A percentile compares a stretch with the other conserved stretches of the same genome.
These are phyloP conservation scores for Sisor rabdophorus DNA, from an alignment of 2,113 vertebrate species.

Conservation along the genomic window DNA sequence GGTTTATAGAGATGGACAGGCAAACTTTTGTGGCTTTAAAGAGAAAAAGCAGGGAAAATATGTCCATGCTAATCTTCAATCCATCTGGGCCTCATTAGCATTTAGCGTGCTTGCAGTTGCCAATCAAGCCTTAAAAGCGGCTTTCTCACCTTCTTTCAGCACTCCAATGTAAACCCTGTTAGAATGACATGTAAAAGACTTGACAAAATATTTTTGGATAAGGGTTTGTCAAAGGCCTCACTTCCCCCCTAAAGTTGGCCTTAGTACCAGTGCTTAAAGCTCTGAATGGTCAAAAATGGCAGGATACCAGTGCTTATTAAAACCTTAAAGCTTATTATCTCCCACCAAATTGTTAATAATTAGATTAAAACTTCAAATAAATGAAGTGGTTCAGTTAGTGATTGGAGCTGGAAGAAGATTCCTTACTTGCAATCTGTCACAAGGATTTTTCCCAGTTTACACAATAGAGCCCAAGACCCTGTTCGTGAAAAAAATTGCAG, in stretches of 20 bases:
- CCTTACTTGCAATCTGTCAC: conserved; percentile 51
- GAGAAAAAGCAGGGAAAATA: conserved; percentile 65
- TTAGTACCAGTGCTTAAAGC: conserved; percentile 34
- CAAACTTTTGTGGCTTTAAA: conserved; percentile 52
- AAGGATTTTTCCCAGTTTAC: conserved; percentile 59
- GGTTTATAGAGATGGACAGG: conserved; percentile 47
- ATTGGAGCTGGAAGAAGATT: conserved; percentile 33
- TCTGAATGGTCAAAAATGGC: conserved; percentile 62
- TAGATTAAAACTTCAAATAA: conserved; percentile 99
- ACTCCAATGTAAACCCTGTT: conserved; percentile 70
- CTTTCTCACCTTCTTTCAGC: conserved; percentile 79
- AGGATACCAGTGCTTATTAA: conserved; percentile 58
- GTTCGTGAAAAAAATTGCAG: conserved; percentile 75
- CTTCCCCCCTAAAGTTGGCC: conserved; percentile 33
- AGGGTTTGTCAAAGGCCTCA: conserved; percentile 67
- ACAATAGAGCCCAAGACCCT: conserved; percentile 74
- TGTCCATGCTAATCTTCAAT: conserved; percentile 77
- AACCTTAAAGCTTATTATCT: conserved; percentile 62
- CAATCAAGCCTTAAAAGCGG: conserved; percentile 80
- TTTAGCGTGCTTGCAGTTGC: conserved; percentile 77
- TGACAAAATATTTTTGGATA: conserved; percentile 73
- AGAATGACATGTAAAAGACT: conserved; percentile 86
- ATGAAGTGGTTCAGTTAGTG: conserved; percentile 75
- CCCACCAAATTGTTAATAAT: conserved; percentile 90
- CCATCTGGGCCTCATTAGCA: conserved; percentile 83